phyloP scores from a whole-genome alignment of 53 echinoderm and acorn worm genomes.

The Henricia sp. region DNA sequence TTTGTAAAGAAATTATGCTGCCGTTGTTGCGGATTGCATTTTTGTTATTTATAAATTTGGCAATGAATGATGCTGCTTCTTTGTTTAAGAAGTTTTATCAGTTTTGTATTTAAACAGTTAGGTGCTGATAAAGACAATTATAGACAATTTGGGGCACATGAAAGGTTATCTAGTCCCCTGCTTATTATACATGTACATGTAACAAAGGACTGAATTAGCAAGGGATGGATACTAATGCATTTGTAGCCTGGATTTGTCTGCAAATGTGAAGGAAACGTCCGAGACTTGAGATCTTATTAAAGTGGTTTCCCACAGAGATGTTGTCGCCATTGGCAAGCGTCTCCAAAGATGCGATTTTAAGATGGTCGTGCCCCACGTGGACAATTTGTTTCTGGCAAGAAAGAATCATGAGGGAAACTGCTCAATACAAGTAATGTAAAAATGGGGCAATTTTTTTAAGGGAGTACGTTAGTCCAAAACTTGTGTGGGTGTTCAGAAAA shows the following conservation, averaged over 20 bases:
- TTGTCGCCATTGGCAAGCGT: slow-evolving; percentile 12
- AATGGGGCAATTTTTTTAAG: not conserved
- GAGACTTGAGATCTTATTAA: not conserved
- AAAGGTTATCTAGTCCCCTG: not conserved
- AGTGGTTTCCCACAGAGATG: slow-evolving; percentile 1
- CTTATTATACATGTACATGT: too few relatives aligned
- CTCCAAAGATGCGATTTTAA: slow-evolving; percentile 22
- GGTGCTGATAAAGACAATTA: not conserved
- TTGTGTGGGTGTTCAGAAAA: not conserved
- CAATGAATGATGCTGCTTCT: not conserved
- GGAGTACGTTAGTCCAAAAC: not conserved
- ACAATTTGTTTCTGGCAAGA: slow-evolving; percentile 21
- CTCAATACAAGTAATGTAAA: too few relatives aligned
- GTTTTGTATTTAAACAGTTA: not conserved
- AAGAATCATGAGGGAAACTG: not conserved
- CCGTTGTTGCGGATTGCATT: not conserved
- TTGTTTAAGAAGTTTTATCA: not conserved
- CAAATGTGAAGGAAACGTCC: too few relatives aligned
- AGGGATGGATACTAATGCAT: too few relatives aligned
- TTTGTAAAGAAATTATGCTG: not conserved
- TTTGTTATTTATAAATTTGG: not conserved
- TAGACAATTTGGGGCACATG: not conserved
- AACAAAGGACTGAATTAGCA: too few relatives aligned
- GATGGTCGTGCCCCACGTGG: not conserved
- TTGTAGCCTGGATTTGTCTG: too few relatives aligned